A percentile compares a stretch with the other conserved stretches of the same genome.
phyloP scores from a whole-genome alignment of 2,797 vertebrate genomes.

The Lindbergichthys nudifrons region DNA sequence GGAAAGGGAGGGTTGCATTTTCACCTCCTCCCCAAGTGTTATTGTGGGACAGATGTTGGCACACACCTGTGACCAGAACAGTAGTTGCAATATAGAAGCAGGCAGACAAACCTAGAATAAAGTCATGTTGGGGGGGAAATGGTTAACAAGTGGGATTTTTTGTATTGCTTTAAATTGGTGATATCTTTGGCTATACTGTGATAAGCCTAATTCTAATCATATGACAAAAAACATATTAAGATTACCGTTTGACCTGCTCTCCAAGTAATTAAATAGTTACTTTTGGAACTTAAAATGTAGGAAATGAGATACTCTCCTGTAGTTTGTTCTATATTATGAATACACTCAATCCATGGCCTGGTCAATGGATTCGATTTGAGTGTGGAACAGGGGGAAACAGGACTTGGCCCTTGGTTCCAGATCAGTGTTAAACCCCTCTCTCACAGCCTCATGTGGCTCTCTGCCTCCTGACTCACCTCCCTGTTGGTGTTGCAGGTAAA shows the following conservation, averaged over 20 bases:
- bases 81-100: background rate
- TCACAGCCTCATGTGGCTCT: too few species aligned
- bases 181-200: background rate
- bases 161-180: background rate
- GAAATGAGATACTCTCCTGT: background rate
- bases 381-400: background rate
- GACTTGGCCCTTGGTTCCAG: background rate
- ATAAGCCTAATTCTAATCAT: background rate
- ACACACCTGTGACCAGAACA: background rate
- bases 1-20: background rate
- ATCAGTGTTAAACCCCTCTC: background rate
- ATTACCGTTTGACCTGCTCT: background rate
- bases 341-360: too few species aligned
- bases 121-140: too few species aligned
- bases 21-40: background rate
- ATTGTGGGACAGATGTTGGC: background rate
- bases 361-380: background rate
- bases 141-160: too few species aligned
- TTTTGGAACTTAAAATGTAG: background rate
- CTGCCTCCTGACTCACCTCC: background rate
- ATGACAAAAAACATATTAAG: background rate
- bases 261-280: background rate
- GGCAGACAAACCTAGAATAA: background rate
- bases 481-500: constrained; percentile 85
- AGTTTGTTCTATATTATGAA: too few species aligned